These are phyloP conservation scores for Apomyelois bistriatella DNA, from an alignment of 2,888 invertebrate genomes.

Conservation along the genomic window DNA sequence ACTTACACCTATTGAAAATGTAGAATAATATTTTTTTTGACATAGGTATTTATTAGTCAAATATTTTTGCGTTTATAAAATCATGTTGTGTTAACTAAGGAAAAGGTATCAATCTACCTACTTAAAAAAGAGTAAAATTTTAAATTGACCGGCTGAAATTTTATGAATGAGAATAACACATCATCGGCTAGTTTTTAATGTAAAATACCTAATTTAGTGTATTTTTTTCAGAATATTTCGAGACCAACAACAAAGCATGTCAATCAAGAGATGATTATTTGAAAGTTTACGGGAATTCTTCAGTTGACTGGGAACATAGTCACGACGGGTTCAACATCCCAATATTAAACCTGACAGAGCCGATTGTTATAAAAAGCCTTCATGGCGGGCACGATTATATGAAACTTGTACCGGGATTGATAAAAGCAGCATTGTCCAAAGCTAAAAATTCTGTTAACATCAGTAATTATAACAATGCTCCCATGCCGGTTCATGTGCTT, in stretches of 20 bases:
- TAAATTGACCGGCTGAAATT: too few species aligned
- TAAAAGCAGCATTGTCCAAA: neutral
- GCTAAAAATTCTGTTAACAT: neutral
- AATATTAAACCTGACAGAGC: neutral
- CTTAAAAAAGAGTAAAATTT: too few species aligned
- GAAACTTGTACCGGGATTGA: neutral
- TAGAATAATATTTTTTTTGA: too few species aligned
- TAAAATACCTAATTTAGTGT: neutral
- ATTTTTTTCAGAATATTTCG: neutral
- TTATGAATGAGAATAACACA: too few species aligned
- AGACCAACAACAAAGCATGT: neutral
- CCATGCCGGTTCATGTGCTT: too few species aligned
- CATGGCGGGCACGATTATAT: neutral
- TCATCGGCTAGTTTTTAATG: too few species aligned
- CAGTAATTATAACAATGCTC: too few species aligned
- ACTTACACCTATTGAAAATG: too few species aligned
- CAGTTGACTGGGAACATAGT: neutral
- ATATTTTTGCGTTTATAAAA: too few species aligned
- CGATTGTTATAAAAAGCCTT: neutral
- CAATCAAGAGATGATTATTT: neutral
- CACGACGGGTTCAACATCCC: neutral
- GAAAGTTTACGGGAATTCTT: neutral
- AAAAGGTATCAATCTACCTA: too few species aligned
- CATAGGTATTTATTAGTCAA: too few species aligned
- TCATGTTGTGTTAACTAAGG: too few species aligned